phyloP scores from a whole-genome alignment of 2,888 invertebrate genomes.

The Drosophila subquinaria region DNA sequence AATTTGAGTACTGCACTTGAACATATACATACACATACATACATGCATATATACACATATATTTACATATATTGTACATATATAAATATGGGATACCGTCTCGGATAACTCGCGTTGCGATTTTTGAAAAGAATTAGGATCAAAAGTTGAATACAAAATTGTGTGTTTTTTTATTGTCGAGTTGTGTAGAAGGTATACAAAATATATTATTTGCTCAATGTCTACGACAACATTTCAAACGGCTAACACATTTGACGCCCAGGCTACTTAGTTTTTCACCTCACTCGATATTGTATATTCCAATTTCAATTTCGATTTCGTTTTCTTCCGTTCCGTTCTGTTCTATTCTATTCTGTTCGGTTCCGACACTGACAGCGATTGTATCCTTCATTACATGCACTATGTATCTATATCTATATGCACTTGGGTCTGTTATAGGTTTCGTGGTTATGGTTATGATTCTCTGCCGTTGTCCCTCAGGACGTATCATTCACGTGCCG shows the following conservation, averaged over 20 bases:
- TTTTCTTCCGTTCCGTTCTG: constrained; percentile 1
- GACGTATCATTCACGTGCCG: constrained; percentile 35
- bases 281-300: neutral
- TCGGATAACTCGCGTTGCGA: constrained; percentile 48
- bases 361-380: constrained; percentile 3
- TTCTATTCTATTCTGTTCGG: neutral
- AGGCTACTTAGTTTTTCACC: constrained; percentile 34
- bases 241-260: constrained; percentile 22
- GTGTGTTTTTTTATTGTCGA: constrained; percentile 60
- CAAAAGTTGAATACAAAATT: constrained; percentile 55
- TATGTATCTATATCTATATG: neutral
- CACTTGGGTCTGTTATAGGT: constrained; percentile 24
- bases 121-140: constrained; percentile 55
- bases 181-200: constrained; percentile 66
- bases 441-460: constrained; percentile 43
- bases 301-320: neutral
- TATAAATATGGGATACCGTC: constrained; percentile 33
- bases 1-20: constrained; percentile 46
- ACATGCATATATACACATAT: constrained; percentile 7
- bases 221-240: constrained; percentile 16
- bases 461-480: constrained; percentile 25
- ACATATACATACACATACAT: constrained; percentile 13
- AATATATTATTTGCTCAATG: constrained; percentile 46
- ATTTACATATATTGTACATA: neutral
- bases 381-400: constrained; percentile 3